These are phyloP conservation scores for Chironomus tepperi DNA, from an alignment of 1,140 invertebrate genomes.

Conservation along the genomic window DNA sequence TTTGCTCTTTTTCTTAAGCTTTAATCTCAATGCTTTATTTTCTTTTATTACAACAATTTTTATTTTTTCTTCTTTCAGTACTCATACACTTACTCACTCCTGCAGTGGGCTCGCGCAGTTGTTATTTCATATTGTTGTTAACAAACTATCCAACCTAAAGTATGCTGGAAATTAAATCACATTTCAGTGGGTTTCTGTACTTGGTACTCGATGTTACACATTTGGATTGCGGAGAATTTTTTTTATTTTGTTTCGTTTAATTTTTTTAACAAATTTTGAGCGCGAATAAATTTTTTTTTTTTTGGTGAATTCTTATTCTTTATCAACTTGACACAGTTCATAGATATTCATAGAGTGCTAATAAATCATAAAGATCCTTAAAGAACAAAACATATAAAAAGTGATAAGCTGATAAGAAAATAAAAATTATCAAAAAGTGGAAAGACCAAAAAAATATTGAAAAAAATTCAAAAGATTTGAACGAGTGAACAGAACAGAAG, in stretches of 20 bases:
- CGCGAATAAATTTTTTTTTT: not conserved
- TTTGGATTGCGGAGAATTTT: constrained; percentile 21
- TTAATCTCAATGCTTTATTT: constrained; percentile 23
- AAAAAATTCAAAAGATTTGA: constrained; percentile 18
- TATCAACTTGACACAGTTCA: too few species aligned
- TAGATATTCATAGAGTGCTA: too few species aligned
- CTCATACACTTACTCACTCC: constrained; percentile 12
- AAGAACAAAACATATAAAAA: not conserved
- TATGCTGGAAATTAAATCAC: constrained; percentile 25
- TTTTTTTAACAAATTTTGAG: not conserved
- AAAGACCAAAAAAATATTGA: not conserved
- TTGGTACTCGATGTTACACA: constrained; percentile 25
- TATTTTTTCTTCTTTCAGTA: constrained; percentile 7
- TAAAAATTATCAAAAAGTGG: not conserved
- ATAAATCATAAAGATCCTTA: not conserved
- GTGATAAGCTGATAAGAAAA: not conserved
- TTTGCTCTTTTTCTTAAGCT: constrained; percentile 24
- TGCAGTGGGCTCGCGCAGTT: not conserved
- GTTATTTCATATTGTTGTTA: constrained; percentile 23
- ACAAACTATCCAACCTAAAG: constrained; percentile 25
- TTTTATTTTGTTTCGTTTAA: not conserved
- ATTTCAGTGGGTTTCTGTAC: constrained; percentile 26
- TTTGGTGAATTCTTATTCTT: too few species aligned
- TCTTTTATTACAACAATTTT: constrained; percentile 21
- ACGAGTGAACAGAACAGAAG: constrained; percentile 10